phyloP scores from a whole-genome alignment of 1,140 invertebrate species.

The Achatina immaculata region DNA sequence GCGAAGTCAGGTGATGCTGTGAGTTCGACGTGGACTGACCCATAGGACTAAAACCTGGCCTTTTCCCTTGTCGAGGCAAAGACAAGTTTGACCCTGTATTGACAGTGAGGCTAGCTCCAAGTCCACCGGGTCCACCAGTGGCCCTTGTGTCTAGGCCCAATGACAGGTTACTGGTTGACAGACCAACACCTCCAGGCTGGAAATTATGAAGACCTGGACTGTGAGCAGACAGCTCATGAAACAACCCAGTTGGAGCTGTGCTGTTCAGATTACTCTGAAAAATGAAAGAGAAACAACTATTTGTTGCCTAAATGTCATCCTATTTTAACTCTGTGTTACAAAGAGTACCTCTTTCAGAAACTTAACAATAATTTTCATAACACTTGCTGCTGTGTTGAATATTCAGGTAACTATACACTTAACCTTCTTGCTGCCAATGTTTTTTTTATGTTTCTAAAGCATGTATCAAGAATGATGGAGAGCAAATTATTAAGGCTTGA shows the following conservation, averaged over 20 bases:
- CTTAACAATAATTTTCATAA: too few species aligned
- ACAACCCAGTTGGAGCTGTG: slow-evolving; percentile 1
- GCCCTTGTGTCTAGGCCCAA: background rate
- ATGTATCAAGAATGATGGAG: too few species aligned
- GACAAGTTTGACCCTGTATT: slow-evolving; percentile 21
- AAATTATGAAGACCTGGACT: slow-evolving; percentile 9
- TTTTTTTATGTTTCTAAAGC: too few species aligned
- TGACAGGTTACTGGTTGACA: background rate
- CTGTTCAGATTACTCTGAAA: slow-evolving; percentile 21
- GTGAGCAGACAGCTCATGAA: background rate
- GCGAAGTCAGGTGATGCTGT: background rate
- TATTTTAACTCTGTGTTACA: too few species aligned
- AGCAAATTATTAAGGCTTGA: too few species aligned
- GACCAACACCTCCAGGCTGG: background rate
- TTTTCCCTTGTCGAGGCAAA: background rate
- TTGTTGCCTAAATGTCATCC: too few species aligned
- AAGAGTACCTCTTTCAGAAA: too few species aligned
- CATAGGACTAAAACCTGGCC: slow-evolving; percentile 21
- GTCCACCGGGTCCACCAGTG: background rate
- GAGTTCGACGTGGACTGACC: background rate
- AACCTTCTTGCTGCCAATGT: too few species aligned
- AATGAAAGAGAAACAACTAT: background rate
- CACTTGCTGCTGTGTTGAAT: too few species aligned
- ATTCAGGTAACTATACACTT: too few species aligned
- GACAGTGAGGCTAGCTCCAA: slow-evolving; percentile 21